Percentiles rank a stretch among this genome's conserved stretches.
Evolutionary conservation across 2,888 invertebrate genomes (phyloP).

Genomic region (Nymphalis urticae): DNA sequence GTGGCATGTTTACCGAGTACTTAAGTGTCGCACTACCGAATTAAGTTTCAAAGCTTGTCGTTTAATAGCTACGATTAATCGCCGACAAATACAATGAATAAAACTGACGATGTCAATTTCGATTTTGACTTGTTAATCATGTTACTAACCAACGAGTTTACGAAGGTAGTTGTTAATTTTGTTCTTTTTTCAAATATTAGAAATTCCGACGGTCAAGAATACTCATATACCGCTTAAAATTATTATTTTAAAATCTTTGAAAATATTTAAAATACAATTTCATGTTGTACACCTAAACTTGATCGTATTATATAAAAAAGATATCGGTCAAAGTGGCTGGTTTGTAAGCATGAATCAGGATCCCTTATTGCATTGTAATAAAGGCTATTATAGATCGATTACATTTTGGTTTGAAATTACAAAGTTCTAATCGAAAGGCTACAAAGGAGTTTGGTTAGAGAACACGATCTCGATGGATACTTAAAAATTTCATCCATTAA

Average conservation of each 20-base stretch:
- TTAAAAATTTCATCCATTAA: slow-evolving; percentile 39
- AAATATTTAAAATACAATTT: too few species aligned
- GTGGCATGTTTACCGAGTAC: slow-evolving; percentile 33
- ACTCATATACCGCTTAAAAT: too few species aligned
- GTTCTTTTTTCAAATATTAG: too few species aligned
- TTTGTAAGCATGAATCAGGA: slow-evolving; percentile 22
- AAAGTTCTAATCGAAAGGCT: slow-evolving; percentile 38
- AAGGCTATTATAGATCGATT: slow-evolving; percentile 34
- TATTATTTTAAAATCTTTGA: too few species aligned
- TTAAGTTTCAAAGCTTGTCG: slow-evolving; percentile 16
- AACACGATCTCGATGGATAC: slow-evolving; percentile 35
- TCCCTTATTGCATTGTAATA: slow-evolving; percentile 34
- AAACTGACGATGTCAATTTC: too few species aligned
- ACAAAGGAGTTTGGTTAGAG: slow-evolving; percentile 34
- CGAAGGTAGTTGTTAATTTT: too few species aligned
- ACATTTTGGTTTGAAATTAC: slow-evolving; percentile 33
- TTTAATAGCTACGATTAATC: slow-evolving; percentile 28
- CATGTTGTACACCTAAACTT: not conserved
- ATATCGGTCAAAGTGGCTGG: slow-evolving; percentile 23
- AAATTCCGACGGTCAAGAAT: too few species aligned
- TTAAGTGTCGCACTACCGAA: slow-evolving; percentile 34
- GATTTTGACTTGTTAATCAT: too few species aligned
- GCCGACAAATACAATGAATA: not conserved
- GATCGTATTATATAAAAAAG: slow-evolving; percentile 20
- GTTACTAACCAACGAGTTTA: too few species aligned